These are phyloP conservation scores for Bombyx mandarina DNA, from an alignment of 1,140 invertebrate species.

Conservation along the genomic window DNA sequence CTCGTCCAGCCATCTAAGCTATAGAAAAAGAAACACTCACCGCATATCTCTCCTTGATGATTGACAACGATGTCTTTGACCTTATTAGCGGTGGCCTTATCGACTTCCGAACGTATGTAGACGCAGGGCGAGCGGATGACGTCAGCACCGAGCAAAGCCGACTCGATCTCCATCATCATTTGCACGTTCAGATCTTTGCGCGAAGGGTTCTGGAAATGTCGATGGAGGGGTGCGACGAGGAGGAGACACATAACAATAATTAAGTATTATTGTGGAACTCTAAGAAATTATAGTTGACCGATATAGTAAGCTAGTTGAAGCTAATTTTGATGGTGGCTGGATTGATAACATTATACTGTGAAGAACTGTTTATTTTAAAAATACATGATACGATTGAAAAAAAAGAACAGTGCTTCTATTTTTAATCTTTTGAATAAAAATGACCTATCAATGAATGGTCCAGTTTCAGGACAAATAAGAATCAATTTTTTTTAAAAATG, in stretches of 20 bases:
- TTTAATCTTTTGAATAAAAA: too few species aligned
- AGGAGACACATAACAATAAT: not conserved
- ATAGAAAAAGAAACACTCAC: conserved; percentile 24
- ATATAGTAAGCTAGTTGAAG: too few species aligned
- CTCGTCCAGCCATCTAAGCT: too few species aligned
- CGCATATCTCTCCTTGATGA: conserved; percentile 82
- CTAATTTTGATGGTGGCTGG: too few species aligned
- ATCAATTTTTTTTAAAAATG: too few species aligned
- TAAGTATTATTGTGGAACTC: not conserved
- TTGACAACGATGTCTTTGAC: conserved; percentile 91
- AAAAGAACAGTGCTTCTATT: not conserved
- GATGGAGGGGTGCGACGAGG: conserved; percentile 28
- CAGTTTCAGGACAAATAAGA: too few species aligned
- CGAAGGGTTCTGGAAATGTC: conserved; percentile 79
- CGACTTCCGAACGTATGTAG: conserved; percentile 87
- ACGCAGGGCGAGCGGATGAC: conserved; percentile 84
- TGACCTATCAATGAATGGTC: too few species aligned
- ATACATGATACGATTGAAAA: not conserved
- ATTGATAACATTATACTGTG: too few species aligned
- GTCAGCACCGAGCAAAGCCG: conserved; percentile 85
- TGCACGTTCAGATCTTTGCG: conserved; percentile 94
- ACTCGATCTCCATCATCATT: conserved; percentile 94
- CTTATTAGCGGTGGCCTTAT: conserved; percentile 84
- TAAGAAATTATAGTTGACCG: too few species aligned
- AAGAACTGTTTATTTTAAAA: not conserved